Evolutionary conservation across 2,113 vertebrate genomes (phyloP).

Genomic region (Bostrychus sinensis): DNA sequence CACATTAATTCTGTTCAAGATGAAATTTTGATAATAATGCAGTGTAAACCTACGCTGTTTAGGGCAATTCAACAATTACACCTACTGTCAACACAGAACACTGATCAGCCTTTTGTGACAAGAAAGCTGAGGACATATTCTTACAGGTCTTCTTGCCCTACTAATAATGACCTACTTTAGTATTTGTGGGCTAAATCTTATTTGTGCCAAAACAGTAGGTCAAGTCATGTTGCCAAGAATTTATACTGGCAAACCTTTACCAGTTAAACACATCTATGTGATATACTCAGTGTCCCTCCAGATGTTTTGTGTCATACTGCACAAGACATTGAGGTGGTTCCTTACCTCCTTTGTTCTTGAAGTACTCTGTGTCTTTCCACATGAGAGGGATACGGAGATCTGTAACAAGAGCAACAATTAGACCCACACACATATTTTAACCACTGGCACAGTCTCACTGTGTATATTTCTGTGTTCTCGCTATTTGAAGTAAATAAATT

Average conservation of each 20-base stretch:
- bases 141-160: conserved; percentile 1
- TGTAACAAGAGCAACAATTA: conserved; percentile 66
- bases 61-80: conserved; percentile 19
- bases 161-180: conserved; percentile 33
- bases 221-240: conserved; percentile 41
- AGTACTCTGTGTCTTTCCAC: conserved; percentile 98
- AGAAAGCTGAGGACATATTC: not conserved
- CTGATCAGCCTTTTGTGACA: not conserved
- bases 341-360: conserved; percentile 97
- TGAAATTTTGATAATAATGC: conserved; percentile 25
- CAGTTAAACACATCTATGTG: too few relatives aligned
- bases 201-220: conserved; percentile 25
- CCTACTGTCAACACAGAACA: too few relatives aligned
- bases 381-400: conserved; percentile 95
- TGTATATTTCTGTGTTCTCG: not conserved
- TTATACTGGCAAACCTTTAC: conserved; percentile 5
- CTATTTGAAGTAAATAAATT: conserved; percentile 16
- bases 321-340: conserved; percentile 1
- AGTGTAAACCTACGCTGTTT: conserved; percentile 36
- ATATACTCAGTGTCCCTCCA: not conserved
- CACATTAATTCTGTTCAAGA: conserved; percentile 49
- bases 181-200: conserved; percentile 11
- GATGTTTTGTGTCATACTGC: conserved; percentile 11
- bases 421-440: conserved; percentile 53
- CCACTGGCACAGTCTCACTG: conserved; percentile 22